These are phyloP conservation scores for Pediacus dermestoides DNA, from an alignment of 2,888 invertebrate species.

Conservation along the genomic window DNA sequence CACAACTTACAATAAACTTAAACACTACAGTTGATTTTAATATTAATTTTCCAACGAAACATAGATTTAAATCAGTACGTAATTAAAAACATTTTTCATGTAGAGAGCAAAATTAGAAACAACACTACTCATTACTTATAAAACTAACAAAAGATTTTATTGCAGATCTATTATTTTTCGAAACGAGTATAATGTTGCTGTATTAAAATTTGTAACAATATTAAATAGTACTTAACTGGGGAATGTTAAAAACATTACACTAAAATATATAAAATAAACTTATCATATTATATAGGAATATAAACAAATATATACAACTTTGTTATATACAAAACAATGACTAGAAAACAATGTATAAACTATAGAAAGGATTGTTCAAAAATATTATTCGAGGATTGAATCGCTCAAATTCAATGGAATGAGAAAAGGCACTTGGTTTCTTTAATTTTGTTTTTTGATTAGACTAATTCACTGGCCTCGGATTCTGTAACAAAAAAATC, in stretches of 20 bases:
- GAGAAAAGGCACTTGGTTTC: conserved; percentile 44
- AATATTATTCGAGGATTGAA: too few species aligned
- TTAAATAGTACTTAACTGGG: too few species aligned
- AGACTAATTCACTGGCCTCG: conserved; percentile 33
- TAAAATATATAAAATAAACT: conserved; percentile 16
- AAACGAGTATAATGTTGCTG: too few species aligned
- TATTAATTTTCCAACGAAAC: too few species aligned
- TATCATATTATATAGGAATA: conserved; percentile 31
- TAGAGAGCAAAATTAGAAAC: conserved; percentile 21
- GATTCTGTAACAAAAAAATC: conserved; percentile 38
- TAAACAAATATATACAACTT: conserved; percentile 42
- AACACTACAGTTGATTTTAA: too few species aligned
- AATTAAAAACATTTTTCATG: conserved; percentile 16
- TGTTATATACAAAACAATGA: conserved; percentile 43
- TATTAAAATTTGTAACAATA: too few species aligned
- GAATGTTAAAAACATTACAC: conserved; percentile 13
- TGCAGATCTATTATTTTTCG: conserved; percentile 11
- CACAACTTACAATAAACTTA: conserved; percentile 13
- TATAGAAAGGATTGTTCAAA: conserved; percentile 20
- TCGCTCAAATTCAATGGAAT: conserved; percentile 41
- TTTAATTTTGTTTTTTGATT: conserved; percentile 23
- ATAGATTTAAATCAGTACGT: conserved; percentile 22
- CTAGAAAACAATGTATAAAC: conserved; percentile 45
- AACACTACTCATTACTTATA: conserved; percentile 9
- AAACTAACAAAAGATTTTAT: conserved; percentile 12